Evolutionary conservation across 2,113 vertebrate genomes (phyloP), one percentile per base, ranked within the genome.

Genomic region (Rattus rattus): DNA sequence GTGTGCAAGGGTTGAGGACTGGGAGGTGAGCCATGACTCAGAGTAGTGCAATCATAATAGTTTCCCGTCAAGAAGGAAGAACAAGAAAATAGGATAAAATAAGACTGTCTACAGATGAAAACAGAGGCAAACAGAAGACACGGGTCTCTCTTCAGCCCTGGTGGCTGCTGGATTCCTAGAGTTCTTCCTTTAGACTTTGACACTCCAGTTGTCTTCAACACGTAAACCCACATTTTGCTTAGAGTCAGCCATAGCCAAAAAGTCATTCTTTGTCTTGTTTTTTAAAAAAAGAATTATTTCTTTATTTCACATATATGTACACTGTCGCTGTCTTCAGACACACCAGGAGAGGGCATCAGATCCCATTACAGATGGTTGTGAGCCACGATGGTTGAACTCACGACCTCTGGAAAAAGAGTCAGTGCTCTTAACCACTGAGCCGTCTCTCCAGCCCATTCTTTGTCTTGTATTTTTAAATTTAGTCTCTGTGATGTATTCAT

Each of bases 401-500:
- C 43, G 3, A 43, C 43, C 43, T 43, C 43, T 43, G 43, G 43
- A 43, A 43, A 43, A 43, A 43, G 43, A 43, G 43, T 43, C 43
- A 43, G 43, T 43, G 43, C 43, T 43, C 43, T 43, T 43, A 43
- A 43, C 43, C 43, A 43, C 43, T 43, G 43, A 43, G 43, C 43
- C 43, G 43, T 43, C 43, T 43, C 43, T 43, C 43, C 43, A 43
- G 43, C 43, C 43, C 84, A 84, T 80, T 84, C 12, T 47, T 93
- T 79, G 54, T n/a, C 6, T n/a, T 93, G 85, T 73, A 72, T 89
- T 92, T 85, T 91, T 85, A 91, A 93, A 94, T 59, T 79, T 89
- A 54, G 33, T 69, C 87, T 92, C 63, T 36, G 16, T 91, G 67
- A 93, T 79, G 36, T 77, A 84, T 33, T 90, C 93, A 87, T 56